Evolutionary conservation across 2,797 vertebrate genomes (phyloP), one percentile per base, ranked within the genome.

Genomic region (Macropodus opercularis): DNA sequence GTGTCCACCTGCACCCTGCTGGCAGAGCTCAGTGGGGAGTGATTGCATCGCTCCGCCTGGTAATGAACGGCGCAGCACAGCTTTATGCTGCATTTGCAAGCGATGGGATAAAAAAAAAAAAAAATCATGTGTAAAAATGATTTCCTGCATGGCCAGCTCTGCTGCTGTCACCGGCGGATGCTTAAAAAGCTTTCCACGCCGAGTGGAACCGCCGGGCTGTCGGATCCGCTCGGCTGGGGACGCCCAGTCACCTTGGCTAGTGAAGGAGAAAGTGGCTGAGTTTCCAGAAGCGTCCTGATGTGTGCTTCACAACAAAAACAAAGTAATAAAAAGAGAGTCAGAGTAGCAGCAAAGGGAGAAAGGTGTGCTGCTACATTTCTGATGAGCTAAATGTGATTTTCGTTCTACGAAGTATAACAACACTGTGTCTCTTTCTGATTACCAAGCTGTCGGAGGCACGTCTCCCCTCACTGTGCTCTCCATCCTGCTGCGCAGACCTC

Each of bases 191-290:
- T 47, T 67, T 63, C 56, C 17, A 17, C 1, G 26, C 8, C 41
- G 60, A 79, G 79, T 57, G 68, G 59, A 78, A 59, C 27, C 23
- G 18, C 29, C 3, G 24, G 31, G 53, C 72, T 65, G 77, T 63
- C 42, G 23, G 69, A 66, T 60, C 40, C 11, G 18, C 79, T 79
- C 38, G 23, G 53, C 64, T 51, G 77, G 54, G 53, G 62, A 50
- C 38, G 48, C 32, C 69, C 39, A 29, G 79, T 87, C 83, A 83
- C 84, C 81, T 84, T 75, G 69, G 50, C 69, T 7, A 14, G 64
- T 51, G 35, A 44, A 65, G 59, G 77, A 70, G 63, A 86, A 50
- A 65, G 51, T 31, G 34, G 57, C 34, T 49, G 42, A 8, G 6
- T 71, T 55, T 66, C 44, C 21, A 19, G 15, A 59, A 31, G 34